These are phyloP conservation scores for Diarsia dahlii DNA, from an alignment of 2,888 invertebrate species.

Conservation along the genomic window DNA sequence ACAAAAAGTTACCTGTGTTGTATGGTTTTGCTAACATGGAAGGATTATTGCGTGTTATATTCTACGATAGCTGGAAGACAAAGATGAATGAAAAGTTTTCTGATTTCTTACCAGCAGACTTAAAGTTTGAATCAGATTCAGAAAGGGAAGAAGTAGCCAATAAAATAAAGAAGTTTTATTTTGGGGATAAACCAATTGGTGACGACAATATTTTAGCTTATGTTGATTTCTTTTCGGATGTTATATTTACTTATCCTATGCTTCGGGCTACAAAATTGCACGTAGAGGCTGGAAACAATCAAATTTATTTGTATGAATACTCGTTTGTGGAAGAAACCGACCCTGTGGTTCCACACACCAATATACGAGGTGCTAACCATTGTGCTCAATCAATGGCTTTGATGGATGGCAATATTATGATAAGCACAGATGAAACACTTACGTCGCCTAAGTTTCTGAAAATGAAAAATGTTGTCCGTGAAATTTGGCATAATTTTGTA, in stretches of 20 bases:
- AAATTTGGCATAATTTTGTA: slow-evolving; percentile 76
- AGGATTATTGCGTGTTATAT: slow-evolving; percentile 62
- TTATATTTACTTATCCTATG: slow-evolving; percentile 69
- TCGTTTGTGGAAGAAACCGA: slow-evolving; percentile 70
- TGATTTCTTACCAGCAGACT: slow-evolving; percentile 76
- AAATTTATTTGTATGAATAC: slow-evolving; percentile 78
- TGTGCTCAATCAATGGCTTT: slow-evolving; percentile 32
- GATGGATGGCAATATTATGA: slow-evolving; percentile 1
- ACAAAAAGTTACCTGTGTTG: slow-evolving; percentile 73
- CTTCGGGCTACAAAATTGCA: slow-evolving; percentile 71
- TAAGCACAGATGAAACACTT: slow-evolving; percentile 2
- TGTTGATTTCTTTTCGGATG: slow-evolving; percentile 74
- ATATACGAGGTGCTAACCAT: slow-evolving; percentile 28
- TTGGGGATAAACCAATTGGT: slow-evolving; percentile 25
- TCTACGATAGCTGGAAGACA: slow-evolving; percentile 69
- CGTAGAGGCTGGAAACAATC: slow-evolving; percentile 72
- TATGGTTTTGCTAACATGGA: slow-evolving; percentile 76
- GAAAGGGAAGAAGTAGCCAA: slow-evolving; percentile 66
- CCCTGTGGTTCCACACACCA: slow-evolving; percentile 46
- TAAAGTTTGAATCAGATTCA: slow-evolving; percentile 71
- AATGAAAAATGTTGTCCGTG: slow-evolving; percentile 68
- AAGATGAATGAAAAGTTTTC: slow-evolving; percentile 77
- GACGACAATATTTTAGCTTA: slow-evolving; percentile 29
- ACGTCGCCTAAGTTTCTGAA: slow-evolving; percentile 20
- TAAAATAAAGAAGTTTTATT: slow-evolving; percentile 26